Conservation (phyloP, 2,888 invertebrate genomes). For the Liodrosophila aerea region DNA sequence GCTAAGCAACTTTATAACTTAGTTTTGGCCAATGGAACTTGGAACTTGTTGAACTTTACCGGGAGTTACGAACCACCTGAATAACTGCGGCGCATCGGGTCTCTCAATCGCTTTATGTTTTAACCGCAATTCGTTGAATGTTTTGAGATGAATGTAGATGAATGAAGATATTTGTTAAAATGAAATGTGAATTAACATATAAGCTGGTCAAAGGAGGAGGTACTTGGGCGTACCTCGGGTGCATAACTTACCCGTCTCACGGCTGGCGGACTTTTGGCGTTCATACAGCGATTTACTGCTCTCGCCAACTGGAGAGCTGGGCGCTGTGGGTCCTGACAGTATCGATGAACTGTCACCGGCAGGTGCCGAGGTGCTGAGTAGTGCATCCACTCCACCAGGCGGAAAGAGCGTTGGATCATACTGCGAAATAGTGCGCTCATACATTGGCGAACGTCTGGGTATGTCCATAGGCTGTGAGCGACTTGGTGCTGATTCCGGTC, state of each 20-base stretch:
- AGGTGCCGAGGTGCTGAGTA: conserved; percentile 81
- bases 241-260: conserved; percentile 78
- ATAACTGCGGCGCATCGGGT: conserved; percentile 75
- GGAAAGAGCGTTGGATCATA: conserved; percentile 76
- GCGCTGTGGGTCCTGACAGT: conserved; percentile 62
- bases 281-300: conserved; percentile 78
- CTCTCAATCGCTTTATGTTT: conserved; percentile 68
- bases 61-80: conserved; percentile 81
- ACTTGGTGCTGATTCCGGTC: conserved; percentile 81
- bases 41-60: conserved; percentile 74
- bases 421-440: conserved; percentile 79
- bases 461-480: conserved; percentile 87
- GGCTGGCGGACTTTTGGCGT: conserved; percentile 66
- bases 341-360: conserved; percentile 60
- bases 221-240: conserved; percentile 1
- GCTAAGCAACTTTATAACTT: conserved; percentile 45
- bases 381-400: conserved; percentile 81
- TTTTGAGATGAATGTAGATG: conserved; percentile 20
- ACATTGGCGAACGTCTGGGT: conserved; percentile 82
- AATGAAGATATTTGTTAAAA: conserved; percentile 47
- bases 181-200: conserved; percentile 52
- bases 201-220: conserved; percentile 22
- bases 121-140: conserved; percentile 30
- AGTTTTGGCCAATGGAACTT: conserved; percentile 42
- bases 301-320: conserved; percentile 70